Percentiles rank a stretch among this genome's conserved stretches.
Conservation (phyloP, 2,888 invertebrate genomes). For the Adela reaumurella region DNA sequence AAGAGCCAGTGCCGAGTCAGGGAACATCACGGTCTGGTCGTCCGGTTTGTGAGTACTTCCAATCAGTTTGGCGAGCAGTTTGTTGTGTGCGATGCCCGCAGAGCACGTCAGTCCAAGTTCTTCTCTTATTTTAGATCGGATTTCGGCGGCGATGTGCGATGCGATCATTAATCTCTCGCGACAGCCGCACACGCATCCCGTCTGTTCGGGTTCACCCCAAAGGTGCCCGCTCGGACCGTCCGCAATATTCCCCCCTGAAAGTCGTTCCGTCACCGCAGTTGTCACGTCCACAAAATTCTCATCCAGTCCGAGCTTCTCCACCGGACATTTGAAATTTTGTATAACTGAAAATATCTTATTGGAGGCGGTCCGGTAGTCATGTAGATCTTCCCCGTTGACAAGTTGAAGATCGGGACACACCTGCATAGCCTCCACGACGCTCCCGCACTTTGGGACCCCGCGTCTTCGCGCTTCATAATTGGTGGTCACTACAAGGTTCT, state of each 20-base stretch:
- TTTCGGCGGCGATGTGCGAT: slow-evolving; percentile 71
- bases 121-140: slow-evolving; percentile 63
- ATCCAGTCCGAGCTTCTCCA: slow-evolving; percentile 81
- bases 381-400: slow-evolving; percentile 80
- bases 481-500: slow-evolving; percentile 78
- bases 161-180: slow-evolving; percentile 64
- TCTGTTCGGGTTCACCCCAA: slow-evolving; percentile 47
- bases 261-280: slow-evolving; percentile 55
- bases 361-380: slow-evolving; percentile 75
- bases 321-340: slow-evolving; percentile 66
- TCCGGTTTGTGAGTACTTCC: slow-evolving; percentile 75
- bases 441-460: slow-evolving; percentile 77
- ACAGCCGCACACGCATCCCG: slow-evolving; percentile 72
- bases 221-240: slow-evolving; percentile 58
- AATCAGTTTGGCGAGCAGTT: slow-evolving; percentile 75
- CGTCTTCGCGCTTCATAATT: slow-evolving; percentile 76
- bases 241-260: too few species aligned
- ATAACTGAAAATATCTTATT: slow-evolving; percentile 70
- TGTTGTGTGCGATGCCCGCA: slow-evolving; percentile 82
- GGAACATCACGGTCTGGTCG: slow-evolving; percentile 75
- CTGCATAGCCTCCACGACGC: slow-evolving; percentile 67
- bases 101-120: slow-evolving; percentile 74
- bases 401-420: slow-evolving; percentile 72
- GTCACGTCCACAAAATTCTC: slow-evolving; percentile 84
- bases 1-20: slow-evolving; percentile 62